These are phyloP conservation scores for Cerceris ruficornis DNA, from an alignment of 2,888 invertebrate species.

Conservation along the genomic window DNA sequence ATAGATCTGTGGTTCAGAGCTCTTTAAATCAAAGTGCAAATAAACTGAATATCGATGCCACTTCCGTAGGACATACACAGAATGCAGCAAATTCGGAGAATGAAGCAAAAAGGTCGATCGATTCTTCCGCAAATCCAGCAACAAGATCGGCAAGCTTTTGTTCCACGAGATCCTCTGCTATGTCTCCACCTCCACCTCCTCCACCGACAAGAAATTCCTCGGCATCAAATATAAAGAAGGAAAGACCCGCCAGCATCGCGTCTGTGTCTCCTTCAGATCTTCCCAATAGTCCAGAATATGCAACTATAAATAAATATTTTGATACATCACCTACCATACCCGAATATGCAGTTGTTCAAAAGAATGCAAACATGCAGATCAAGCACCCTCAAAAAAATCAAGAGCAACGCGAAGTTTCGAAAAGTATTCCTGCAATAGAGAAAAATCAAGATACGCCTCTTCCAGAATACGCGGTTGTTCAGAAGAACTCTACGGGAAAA, in stretches of 20 bases:
- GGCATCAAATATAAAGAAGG: conserved; percentile 66
- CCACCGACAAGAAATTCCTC: conserved; percentile 77
- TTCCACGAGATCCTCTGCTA: conserved; percentile 81
- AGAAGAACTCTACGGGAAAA: conserved; percentile 69
- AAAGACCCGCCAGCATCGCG: conserved; percentile 75
- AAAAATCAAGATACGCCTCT: conserved; percentile 49
- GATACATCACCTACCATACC: conserved; percentile 74
- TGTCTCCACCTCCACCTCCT: conserved; percentile 82
- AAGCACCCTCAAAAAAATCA: conserved; percentile 50
- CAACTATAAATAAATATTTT: conserved; percentile 74
- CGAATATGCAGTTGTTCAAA: conserved; percentile 77
- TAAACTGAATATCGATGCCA: conserved; percentile 61
- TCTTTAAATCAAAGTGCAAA: conserved; percentile 76
- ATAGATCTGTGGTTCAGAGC: conserved; percentile 83
- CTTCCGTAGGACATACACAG: conserved; percentile 47
- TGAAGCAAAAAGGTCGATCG: conserved; percentile 54
- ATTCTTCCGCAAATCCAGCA: conserved; percentile 71
- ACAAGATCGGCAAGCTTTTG: conserved; percentile 85
- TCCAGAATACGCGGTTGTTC: conserved; percentile 78
- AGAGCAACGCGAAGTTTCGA: conserved; percentile 49
- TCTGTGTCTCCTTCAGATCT: conserved; percentile 67
- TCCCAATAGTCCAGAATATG: conserved; percentile 75
- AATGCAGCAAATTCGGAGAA: conserved; percentile 30
- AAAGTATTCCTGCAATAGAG: conserved; percentile 33
- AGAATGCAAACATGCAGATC: conserved; percentile 61